phyloP scores from a whole-genome alignment of 2,113 vertebrate species.

The Poecile atricapillus region DNA sequence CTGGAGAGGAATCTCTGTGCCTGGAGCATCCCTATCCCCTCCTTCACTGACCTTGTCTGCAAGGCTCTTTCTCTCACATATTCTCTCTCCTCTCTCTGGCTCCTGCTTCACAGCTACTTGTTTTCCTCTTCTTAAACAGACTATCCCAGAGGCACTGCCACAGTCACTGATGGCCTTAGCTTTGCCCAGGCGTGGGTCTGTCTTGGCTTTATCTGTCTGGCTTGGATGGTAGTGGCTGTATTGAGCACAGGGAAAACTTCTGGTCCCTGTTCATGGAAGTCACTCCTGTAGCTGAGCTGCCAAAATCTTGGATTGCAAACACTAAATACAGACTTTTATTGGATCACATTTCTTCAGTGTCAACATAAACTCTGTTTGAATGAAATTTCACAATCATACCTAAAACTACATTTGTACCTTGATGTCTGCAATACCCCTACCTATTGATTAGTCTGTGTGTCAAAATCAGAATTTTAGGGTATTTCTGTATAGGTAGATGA shows the following conservation, averaged over 20 bases:
- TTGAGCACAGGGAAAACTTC: not conserved
- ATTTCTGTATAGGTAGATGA: not conserved
- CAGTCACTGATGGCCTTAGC: rapidly evolving
- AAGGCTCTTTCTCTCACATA: not conserved
- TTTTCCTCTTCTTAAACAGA: not conserved
- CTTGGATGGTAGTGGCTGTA: not conserved
- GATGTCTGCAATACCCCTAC: rapidly evolving
- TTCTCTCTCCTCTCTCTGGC: not conserved
- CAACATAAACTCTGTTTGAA: not conserved
- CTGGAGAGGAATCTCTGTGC: not conserved
- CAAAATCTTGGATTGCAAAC: not conserved
- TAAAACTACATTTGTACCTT: not conserved
- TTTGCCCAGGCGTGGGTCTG: rapidly evolving
- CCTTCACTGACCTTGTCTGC: not conserved
- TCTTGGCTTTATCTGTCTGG: not conserved
- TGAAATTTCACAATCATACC: not conserved
- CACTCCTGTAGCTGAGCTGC: not conserved
- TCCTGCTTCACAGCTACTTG: not conserved
- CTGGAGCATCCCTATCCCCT: rapidly evolving
- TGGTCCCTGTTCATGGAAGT: not conserved
- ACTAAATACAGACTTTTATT: not conserved
- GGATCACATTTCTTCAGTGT: not conserved
- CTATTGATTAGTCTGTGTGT: not conserved
- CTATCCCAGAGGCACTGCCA: not conserved
- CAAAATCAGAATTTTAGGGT: not conserved